Conservation (phyloP, 64 coral and sea anemone species). For the Dendrophyllia cribrosa region DNA sequence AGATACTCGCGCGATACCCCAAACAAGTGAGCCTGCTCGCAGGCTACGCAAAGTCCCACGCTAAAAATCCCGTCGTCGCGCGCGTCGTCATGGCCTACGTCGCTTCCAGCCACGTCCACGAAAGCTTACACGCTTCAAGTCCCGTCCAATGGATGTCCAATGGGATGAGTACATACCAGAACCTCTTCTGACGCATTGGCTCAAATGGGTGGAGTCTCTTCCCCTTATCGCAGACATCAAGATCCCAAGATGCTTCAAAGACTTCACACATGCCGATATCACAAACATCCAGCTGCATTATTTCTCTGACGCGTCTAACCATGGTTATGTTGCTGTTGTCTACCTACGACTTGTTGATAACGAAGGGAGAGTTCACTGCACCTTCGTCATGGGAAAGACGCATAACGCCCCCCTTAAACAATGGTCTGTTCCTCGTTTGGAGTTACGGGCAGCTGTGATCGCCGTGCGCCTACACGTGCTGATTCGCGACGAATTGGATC, state of each 20-base stretch:
- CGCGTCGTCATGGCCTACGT: no score
- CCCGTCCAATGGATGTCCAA: neutral
- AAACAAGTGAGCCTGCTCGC: no score
- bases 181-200: conserved; percentile 4
- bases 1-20: no score
- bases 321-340: conserved; percentile 22
- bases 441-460: conserved; percentile 59
- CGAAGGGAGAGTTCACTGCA: conserved; percentile 29
- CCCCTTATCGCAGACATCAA: conserved; percentile 9
- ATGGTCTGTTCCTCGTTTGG: conserved; percentile 58
- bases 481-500: no score
- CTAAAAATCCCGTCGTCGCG: no score
- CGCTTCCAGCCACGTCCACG: no score
- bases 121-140: no score
- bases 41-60: no score
- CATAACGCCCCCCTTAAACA: conserved; percentile 30
- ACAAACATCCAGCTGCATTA: conserved; percentile 28
- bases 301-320: conserved; percentile 34
- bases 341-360: conserved; percentile 42
- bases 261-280: neutral
- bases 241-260: conserved; percentile 45
- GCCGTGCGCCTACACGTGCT: no score
- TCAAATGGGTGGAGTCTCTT: conserved; percentile 17
- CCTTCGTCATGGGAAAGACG: conserved; percentile 54
- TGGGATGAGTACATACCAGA: conserved; percentile 57